A percentile compares a stretch with the other conserved stretches of the same genome.
Evolutionary conservation across 2,113 vertebrate genomes (phyloP).

Genomic region (Leptobrachium leishanense): DNA sequence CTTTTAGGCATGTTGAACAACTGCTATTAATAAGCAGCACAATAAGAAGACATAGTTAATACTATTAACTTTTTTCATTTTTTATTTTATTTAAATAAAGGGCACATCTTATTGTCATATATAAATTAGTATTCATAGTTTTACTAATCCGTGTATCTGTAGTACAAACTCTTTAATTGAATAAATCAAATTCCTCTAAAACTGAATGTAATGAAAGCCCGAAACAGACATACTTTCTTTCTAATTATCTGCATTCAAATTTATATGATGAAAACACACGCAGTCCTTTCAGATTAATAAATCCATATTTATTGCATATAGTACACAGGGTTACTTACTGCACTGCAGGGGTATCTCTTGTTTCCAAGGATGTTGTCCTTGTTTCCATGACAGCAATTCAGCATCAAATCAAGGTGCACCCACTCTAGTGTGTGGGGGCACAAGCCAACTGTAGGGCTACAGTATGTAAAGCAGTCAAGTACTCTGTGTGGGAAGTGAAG

Average conservation of each 20-base stretch:
- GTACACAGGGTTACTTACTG: slow-evolving; percentile 20
- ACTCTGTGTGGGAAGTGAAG: slow-evolving; percentile 45
- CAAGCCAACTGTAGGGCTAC: slow-evolving; percentile 38
- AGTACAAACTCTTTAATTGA: too few relatives aligned
- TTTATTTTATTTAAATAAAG: too few relatives aligned
- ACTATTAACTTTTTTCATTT: too few relatives aligned
- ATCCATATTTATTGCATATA: not conserved
- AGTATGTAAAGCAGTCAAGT: slow-evolving; percentile 25
- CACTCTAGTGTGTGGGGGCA: slow-evolving; percentile 44
- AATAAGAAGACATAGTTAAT: too few relatives aligned
- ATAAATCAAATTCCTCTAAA: not conserved
- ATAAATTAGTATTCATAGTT: too few relatives aligned
- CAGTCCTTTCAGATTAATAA: not conserved
- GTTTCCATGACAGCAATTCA: slow-evolving; percentile 35
- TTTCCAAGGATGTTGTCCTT: slow-evolving; percentile 35
- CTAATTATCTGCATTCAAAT: not conserved
- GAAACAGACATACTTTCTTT: not conserved
- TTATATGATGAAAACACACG: not conserved
- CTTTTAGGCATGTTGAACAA: too few relatives aligned
- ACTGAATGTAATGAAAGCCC: too few relatives aligned
- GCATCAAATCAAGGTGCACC: slow-evolving; percentile 44
- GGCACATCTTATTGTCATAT: too few relatives aligned
- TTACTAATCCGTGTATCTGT: too few relatives aligned
- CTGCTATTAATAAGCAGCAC: too few relatives aligned
- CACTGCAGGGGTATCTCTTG: slow-evolving; percentile 35